Evolutionary conservation across 2,113 vertebrate genomes (phyloP), one percentile per base, ranked within the genome.

Genomic region (Atractosteus spatula): DNA sequence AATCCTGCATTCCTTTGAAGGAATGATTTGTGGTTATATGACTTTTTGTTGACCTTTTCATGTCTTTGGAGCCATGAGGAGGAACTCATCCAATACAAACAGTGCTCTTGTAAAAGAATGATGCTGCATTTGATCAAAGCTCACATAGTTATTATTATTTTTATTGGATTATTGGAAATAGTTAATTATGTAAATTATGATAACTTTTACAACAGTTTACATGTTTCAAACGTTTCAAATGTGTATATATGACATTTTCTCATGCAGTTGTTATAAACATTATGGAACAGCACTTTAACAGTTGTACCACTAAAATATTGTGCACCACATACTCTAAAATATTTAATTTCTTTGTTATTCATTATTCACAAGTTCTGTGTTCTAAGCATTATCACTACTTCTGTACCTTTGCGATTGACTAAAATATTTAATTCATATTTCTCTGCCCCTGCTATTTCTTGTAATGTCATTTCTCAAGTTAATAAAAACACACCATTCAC

Each of bases 371-470:
- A 59, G 56, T 59, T 59, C 13, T n/a, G 11, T 4, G 7, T 59
- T 59, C 12, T 12, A 59, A 12, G 4, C 11, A 59, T 59, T 12
- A 59, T 12, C 13, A 7, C 12, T n/a, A 59, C n/a, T 59, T 59
- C 7, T 3, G 11, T 59, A 59, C 56, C 13, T 59, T 59, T 11
- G 7, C 4, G 56, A 59, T 44, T 10, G 29, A 14, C 3, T 62
- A 16, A 45, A 14, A 10, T 45, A 16, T n/a, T 43, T 16, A 55
- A 42, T 41, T 71, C 55, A 17, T 61, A 43, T 12, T 29, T 54
- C 69, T 42, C 71, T 68, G 73, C 70, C 55, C 42, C 56, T 70
- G 68, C 54, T 62, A 44, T 73, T 73, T 66, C 41, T 71, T 57
- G 77, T 59, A 11, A 29, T 64, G 54, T 61, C 7, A 55, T 74